These are phyloP conservation scores for Caradrina kadenii DNA, from an alignment of 2,888 invertebrate genomes.

Conservation along the genomic window DNA sequence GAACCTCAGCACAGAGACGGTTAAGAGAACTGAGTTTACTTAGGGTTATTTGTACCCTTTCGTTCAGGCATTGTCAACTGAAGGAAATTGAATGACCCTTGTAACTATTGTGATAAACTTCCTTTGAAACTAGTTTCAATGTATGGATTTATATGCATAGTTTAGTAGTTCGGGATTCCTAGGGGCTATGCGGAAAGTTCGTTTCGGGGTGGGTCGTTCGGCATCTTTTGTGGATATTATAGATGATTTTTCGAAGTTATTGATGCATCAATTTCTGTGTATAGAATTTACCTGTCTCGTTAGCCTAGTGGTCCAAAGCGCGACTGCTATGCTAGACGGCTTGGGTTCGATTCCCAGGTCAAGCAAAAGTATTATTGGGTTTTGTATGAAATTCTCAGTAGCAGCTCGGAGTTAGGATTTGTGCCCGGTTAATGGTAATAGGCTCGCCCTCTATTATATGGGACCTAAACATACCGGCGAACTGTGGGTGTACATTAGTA, in stretches of 20 bases:
- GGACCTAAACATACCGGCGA: too few relatives aligned
- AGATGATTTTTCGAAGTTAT: conserved; percentile 42
- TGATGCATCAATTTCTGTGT: background rate
- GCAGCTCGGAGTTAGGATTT: too few relatives aligned
- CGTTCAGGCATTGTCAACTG: conserved; percentile 63
- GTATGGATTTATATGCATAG: conserved; percentile 68
- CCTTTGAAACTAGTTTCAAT: conserved; percentile 62
- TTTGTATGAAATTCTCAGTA: too few relatives aligned
- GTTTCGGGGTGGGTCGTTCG: background rate
- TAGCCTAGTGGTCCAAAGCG: too few relatives aligned
- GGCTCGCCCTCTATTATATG: too few relatives aligned
- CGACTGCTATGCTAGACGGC: too few relatives aligned
- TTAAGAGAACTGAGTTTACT: conserved; percentile 58
- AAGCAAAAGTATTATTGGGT: too few relatives aligned
- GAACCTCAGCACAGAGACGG: conserved; percentile 40
- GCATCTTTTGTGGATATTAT: conserved; percentile 18
- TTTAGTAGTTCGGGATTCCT: conserved; percentile 49
- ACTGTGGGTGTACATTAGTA: too few relatives aligned
- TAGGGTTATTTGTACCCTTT: conserved; percentile 66
- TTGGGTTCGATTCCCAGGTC: too few relatives aligned
- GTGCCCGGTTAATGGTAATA: too few relatives aligned
- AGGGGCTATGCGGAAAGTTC: conserved; percentile 41
- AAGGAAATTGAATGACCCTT: conserved; percentile 69
- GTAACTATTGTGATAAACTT: conserved; percentile 69
- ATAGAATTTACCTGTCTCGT: too few relatives aligned